phyloP scores from a whole-genome alignment of 2,113 vertebrate species.

The Bolborhynchus lineola region DNA sequence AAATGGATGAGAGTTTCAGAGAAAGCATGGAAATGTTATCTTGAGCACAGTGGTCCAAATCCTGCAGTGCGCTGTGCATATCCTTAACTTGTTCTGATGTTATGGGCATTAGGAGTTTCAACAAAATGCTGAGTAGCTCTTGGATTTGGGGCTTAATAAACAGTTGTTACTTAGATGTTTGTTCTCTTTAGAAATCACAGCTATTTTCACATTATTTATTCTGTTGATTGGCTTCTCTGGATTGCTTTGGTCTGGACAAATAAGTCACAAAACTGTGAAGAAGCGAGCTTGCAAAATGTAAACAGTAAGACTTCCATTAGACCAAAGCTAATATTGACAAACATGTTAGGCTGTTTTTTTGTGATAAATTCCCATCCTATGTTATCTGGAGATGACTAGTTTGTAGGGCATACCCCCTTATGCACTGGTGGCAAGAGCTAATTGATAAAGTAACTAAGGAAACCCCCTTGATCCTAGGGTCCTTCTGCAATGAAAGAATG shows the following conservation, averaged over 20 bases:
- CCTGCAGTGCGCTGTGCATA: not conserved
- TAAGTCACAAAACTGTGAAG: not conserved
- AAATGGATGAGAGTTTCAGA: not conserved
- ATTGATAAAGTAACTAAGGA: accelerated
- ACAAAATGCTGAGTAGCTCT: accelerated
- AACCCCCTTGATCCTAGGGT: not conserved
- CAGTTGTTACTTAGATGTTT: not conserved
- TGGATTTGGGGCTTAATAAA: not conserved
- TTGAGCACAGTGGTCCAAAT: not conserved
- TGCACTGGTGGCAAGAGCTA: not conserved
- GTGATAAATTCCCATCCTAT: not conserved
- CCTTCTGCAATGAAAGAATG: accelerated
- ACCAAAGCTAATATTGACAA: not conserved
- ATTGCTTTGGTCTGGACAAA: not conserved
- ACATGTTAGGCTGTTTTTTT: accelerated
- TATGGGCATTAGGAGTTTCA: not conserved
- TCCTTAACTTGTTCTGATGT: not conserved
- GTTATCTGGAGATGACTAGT: accelerated
- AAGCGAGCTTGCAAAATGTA: not conserved
- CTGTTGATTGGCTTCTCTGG: not conserved
- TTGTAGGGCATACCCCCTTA: accelerated
- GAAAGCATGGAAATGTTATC: not conserved
- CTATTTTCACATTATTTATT: not conserved
- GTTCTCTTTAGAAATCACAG: not conserved
- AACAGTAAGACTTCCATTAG: not conserved